phyloP scores from a whole-genome alignment of 2,888 invertebrate species.

The Bimastos eiseni region DNA sequence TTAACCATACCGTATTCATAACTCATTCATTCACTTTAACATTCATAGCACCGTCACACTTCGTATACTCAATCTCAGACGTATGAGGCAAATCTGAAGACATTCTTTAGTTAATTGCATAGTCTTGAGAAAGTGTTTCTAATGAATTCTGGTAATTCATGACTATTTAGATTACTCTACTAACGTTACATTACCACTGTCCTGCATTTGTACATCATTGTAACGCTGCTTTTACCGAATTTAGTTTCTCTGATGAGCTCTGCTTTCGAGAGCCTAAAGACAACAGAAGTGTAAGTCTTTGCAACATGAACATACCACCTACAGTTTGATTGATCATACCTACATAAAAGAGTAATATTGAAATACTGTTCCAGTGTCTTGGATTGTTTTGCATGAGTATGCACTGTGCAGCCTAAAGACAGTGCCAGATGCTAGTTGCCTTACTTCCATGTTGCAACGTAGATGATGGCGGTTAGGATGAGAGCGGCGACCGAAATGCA shows the following conservation, averaged over 20 bases:
- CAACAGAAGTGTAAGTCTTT: background rate
- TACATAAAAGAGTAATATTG: background rate
- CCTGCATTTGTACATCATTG: background rate
- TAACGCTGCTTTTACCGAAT: background rate
- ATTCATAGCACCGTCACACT: too few species aligned
- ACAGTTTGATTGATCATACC: background rate
- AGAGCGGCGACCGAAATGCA: constrained; percentile 29
- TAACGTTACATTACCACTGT: background rate
- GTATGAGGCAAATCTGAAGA: background rate
- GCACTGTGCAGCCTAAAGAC: too few species aligned
- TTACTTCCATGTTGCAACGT: constrained; percentile 28
- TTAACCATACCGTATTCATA: background rate
- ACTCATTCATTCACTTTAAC: too few species aligned
- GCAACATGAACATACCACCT: background rate
- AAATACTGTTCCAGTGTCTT: background rate
- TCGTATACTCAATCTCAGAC: background rate
- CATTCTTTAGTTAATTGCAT: background rate
- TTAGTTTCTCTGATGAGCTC: background rate
- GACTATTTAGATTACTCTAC: background rate
- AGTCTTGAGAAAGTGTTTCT: background rate
- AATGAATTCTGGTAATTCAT: background rate
- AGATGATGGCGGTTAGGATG: constrained; percentile 21
- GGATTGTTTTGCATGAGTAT: background rate
- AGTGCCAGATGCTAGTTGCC: background rate
- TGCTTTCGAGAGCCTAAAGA: background rate